Evolutionary conservation across 2,113 vertebrate species (phyloP), one percentile per base, ranked within the genome.

Genomic region (Oryzias javanicus): DNA sequence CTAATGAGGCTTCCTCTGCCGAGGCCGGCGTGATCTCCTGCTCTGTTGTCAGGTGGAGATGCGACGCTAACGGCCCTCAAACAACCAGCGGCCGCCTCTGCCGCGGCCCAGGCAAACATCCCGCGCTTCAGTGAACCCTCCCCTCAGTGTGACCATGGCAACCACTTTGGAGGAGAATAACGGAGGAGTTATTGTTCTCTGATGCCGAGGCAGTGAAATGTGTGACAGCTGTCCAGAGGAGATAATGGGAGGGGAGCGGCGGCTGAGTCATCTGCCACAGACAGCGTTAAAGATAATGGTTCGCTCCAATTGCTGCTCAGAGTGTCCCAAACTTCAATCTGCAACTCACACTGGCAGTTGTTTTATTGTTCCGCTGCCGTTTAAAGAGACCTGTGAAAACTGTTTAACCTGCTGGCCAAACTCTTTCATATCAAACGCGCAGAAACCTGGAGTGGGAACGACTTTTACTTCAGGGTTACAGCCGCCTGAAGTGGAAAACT

Each of bases 171-270:
- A 66, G 25, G 24, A 16, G 14, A 55, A 49, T 64, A 45, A 58
- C 25, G 20, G 27, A 50, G 55, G 13, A 0, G 53, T 55, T 71
- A 13, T 62, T 56, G 70, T 60, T 14, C 55, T 45, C 55, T 44
- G 49, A 52, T 1, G 52, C 53, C 47, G 46, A 16, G 54, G 69
- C 42, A 3, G 24, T 55, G 44, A 45, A 60, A 55, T 27, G 69
- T 50, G 5, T 53, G 67, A 67, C 73, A 77, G 76, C 67, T 78
- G 73, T 84, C 82, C 60, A 10, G 56, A 49, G 4, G 72, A 6
- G 54, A 62, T 84, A 76, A 81, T 71, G 68, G 46, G 6, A 56
- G 59, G 58, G 10, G 45, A 15, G 22, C 4, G 29, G 13, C 49
- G 2, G 46, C 20, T 8, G 70, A 74, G 55, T 64, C 55, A 52